Base-by-base conservation (phyloP, 64 coral and sea anemone genomes). In the Catalaphyllia jardinei region DNA sequence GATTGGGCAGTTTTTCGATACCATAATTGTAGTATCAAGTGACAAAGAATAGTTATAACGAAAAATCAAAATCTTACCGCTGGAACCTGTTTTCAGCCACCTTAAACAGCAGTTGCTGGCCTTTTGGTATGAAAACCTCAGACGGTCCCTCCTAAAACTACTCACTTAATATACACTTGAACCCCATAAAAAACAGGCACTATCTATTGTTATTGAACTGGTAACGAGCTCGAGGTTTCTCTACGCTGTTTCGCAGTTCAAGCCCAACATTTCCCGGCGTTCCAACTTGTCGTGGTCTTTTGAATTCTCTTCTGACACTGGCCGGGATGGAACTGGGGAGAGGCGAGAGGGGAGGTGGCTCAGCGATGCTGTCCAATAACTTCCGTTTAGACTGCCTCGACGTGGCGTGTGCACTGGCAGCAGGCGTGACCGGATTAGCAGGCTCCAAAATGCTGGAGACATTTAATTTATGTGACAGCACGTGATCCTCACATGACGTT, bases 281-380 rank as follows among this genome's bases (percentile, higher is more conserved):
- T 49, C 60, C 60, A 9, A 91, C 62, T 28, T 62, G 81, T 62
- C 82, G 80, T 39, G 95, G 95, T n/a, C 74, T 83, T 91, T 89
- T 87, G 87, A 97, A 97, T 46, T 97, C 91, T 91, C 83, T 93
- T 31, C 91, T 87, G 4, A 97, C 91, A 83, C 95, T 88, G 30
- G 74, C 84, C 52, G 95, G 88, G 13, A 93, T 76, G 20, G 85
- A 75, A 62, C 46, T 93, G 60, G 77, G 87, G 20, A 97, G 75
- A 5, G 88, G 77, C 2, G 88, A 90, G 1, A 97, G 81, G 52
- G 95, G 91, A 20, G 95, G 95, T 71, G 95, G 95, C 33, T 93
- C 91, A 12, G 91, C 73, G 73, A 97, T 80, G 64, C 60, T 77
- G 75, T 97, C 92, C 49, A 97, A 86, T 59, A 89, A 87, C 78